Conservation (phyloP, 2,113 vertebrate genomes). For the Willisornis vidua region DNA sequence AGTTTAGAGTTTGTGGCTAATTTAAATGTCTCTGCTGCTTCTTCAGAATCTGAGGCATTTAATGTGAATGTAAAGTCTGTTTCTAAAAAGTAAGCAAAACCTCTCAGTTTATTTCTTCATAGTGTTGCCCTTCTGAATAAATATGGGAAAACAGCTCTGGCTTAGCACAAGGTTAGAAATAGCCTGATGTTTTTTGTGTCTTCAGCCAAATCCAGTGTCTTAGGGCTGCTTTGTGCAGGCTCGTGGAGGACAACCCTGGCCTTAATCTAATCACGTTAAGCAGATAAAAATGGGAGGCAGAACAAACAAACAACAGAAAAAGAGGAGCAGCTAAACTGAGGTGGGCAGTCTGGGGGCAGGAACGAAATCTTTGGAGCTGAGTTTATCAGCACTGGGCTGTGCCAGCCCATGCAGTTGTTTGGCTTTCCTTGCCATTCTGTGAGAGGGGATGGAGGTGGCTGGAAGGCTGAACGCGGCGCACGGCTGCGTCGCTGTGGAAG, state of each 20-base stretch:
- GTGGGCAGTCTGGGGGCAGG: not conserved
- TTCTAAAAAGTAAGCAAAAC: not conserved
- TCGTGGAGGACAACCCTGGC: not conserved
- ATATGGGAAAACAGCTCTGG: not conserved
- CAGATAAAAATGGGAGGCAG: not conserved
- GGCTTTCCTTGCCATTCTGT: rapidly evolving
- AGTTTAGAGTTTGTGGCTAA: not conserved
- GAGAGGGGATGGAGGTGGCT: not conserved
- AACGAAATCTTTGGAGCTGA: not conserved
- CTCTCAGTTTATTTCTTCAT: not conserved
- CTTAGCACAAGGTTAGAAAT: not conserved
- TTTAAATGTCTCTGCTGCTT: not conserved
- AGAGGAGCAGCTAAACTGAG: not conserved
- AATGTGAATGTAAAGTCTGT: not conserved
- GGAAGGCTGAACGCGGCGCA: not conserved
- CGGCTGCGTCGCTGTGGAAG: rapidly evolving
- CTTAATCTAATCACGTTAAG: not conserved
- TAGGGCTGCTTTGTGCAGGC: not conserved
- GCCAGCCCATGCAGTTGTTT: rapidly evolving
- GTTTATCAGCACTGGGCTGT: not conserved
- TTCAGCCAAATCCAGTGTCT: not conserved
- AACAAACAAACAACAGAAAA: not conserved
- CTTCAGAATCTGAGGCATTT: not conserved
- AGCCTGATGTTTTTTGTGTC: not conserved
- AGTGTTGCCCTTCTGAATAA: not conserved